A percentile compares a stretch with the other conserved stretches of the same genome.
Conservation (phyloP, 2,113 vertebrate species). For the Cyphomyrus discorhynchus region DNA sequence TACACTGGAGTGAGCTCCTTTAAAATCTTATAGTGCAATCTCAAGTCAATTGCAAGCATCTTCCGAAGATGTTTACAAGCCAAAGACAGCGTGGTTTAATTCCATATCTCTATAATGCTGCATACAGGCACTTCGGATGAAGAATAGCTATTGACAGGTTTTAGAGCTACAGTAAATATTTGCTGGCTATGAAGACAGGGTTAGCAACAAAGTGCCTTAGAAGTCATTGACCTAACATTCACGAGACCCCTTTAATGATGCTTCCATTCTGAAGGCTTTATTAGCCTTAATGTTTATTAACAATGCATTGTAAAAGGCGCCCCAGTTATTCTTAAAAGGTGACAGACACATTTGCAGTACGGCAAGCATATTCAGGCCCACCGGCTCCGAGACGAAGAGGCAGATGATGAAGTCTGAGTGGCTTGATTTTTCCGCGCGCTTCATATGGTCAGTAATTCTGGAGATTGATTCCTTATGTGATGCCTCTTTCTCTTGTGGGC, state of each 20-base stretch:
- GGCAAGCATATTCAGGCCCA: neutral
- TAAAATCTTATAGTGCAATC: neutral
- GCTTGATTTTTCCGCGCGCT: neutral
- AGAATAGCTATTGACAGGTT: neutral
- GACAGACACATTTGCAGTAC: neutral
- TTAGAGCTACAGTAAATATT: neutral
- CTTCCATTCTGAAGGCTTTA: neutral
- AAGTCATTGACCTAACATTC: neutral
- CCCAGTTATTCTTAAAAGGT: neutral
- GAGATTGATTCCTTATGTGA: neutral
- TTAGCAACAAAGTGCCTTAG: neutral
- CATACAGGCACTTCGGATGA: neutral
- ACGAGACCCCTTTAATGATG: neutral
- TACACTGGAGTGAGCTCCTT: neutral
- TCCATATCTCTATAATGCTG: neutral
- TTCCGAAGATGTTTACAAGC: neutral
- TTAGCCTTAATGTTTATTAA: neutral
- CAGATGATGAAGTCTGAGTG: neutral
- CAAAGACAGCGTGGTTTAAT: neutral
- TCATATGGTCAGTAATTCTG: neutral
- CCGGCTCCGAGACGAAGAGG: neutral
- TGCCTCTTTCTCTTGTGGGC: neutral
- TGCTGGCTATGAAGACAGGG: neutral
- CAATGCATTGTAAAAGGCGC: neutral
- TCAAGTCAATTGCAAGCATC: neutral